phyloP scores from a whole-genome alignment of 92 coral and sea anemone species.

The Palythoa caribaeorum region DNA sequence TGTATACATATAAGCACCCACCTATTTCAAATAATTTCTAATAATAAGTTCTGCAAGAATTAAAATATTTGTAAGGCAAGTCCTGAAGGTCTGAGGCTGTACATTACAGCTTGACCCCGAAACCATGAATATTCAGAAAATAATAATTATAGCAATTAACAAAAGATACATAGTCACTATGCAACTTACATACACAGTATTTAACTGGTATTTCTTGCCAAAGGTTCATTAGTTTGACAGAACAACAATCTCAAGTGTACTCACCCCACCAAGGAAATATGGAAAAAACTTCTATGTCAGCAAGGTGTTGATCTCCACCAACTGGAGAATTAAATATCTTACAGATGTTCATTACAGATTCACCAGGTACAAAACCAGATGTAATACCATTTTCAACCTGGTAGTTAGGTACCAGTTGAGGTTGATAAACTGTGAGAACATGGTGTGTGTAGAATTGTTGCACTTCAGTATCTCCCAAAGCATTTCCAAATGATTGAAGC shows the following conservation, averaged over 20 bases:
- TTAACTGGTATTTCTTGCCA: too few relatives aligned
- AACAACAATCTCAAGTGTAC: background rate
- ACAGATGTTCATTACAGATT: background rate
- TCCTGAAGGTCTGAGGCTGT: too few relatives aligned
- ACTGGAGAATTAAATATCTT: background rate
- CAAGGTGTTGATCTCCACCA: background rate
- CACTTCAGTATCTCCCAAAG: background rate
- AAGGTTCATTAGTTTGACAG: background rate
- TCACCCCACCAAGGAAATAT: constrained; percentile 2
- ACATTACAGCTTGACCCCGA: too few relatives aligned
- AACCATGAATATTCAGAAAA: too few relatives aligned
- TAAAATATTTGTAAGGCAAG: too few relatives aligned
- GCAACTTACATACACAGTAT: too few relatives aligned
- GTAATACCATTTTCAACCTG: background rate
- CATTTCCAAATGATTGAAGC: background rate
- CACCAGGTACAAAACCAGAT: background rate
- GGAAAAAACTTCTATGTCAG: background rate
- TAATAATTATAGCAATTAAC: too few relatives aligned
- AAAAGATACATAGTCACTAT: too few relatives aligned
- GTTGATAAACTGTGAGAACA: background rate
- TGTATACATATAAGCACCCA: too few relatives aligned
- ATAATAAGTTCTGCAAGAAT: too few relatives aligned
- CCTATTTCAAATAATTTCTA: too few relatives aligned
- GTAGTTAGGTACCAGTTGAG: background rate
- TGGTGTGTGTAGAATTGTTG: background rate